phyloP scores from a whole-genome alignment of 2,797 vertebrate genomes.

The Characodon lateralis region DNA sequence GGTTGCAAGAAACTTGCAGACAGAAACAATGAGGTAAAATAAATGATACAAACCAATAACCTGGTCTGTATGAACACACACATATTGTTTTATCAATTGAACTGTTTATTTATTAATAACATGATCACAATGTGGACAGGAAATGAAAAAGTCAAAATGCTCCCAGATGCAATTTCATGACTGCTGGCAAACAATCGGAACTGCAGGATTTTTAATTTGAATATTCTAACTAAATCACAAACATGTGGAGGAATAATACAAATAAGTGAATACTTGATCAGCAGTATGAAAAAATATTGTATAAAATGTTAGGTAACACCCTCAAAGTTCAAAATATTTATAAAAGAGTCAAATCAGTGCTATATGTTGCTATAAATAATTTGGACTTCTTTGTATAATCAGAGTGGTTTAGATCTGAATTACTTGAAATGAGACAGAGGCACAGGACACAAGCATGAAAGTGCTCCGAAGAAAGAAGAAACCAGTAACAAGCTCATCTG shows the following conservation, averaged over 20 bases:
- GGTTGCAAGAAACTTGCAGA: neutral
- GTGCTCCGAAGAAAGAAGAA: constrained; percentile 17
- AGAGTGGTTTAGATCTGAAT: constrained; percentile 52
- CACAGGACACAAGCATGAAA: constrained; percentile 40
- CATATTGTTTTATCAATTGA: neutral
- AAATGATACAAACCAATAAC: neutral
- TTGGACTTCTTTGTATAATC: constrained; percentile 45
- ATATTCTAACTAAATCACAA: constrained; percentile 20
- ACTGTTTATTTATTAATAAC: constrained; percentile 55
- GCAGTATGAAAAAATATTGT: constrained; percentile 20
- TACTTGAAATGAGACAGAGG: constrained; percentile 37
- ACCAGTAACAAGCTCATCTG: constrained; percentile 42
- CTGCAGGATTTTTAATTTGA: constrained; percentile 15
- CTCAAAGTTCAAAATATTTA: constrained; percentile 30
- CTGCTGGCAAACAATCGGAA: constrained; percentile 12
- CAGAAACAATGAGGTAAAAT: neutral
- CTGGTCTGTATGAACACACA: neutral
- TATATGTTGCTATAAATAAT: constrained; percentile 60
- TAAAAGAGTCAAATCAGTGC: constrained; percentile 60
- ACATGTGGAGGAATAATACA: constrained; percentile 9
- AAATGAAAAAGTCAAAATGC: constrained; percentile 38
- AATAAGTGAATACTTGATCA: constrained; percentile 19
- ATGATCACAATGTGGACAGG: constrained; percentile 40
- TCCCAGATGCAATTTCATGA: constrained; percentile 21
- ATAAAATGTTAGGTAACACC: constrained; percentile 64